A percentile compares a stretch with the other conserved stretches of the same genome.
Evolutionary conservation across 1,140 invertebrate genomes (phyloP).

Genomic region (Musca vetustissima): DNA sequence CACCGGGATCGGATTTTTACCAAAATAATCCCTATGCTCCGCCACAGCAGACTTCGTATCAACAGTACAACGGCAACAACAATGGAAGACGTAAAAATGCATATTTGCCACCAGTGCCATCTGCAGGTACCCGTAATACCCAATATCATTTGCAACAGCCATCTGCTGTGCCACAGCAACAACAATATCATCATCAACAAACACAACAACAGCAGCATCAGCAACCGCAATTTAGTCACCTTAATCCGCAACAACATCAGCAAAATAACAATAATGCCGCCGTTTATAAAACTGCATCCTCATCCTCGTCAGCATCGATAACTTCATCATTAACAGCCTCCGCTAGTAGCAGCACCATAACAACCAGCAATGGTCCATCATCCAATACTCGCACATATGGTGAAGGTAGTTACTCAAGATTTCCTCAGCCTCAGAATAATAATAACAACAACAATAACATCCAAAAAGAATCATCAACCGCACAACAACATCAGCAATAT

Average conservation of each 20-base stretch:
- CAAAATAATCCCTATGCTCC: constrained; percentile 44
- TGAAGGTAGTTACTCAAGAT: constrained; percentile 27
- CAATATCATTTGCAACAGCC: constrained; percentile 30
- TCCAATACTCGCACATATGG: constrained; percentile 29
- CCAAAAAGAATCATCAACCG: constrained; percentile 18
- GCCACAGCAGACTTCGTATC: constrained; percentile 35
- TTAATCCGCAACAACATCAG: constrained; percentile 28
- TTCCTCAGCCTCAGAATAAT: constrained; percentile 12
- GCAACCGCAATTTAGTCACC: constrained; percentile 27
- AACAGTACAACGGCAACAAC: constrained; percentile 28
- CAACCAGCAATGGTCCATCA: neutral
- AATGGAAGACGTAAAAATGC: constrained; percentile 45
- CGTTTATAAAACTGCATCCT: constrained; percentile 21
- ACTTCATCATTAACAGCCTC: constrained; percentile 2
- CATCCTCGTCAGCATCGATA: neutral
- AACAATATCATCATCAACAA: constrained; percentile 34
- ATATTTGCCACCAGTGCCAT: constrained; percentile 46
- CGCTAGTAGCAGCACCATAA: neutral
- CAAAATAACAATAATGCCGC: constrained; percentile 24
- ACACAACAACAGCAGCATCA: constrained; percentile 31
- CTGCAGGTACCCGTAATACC: constrained; percentile 36
- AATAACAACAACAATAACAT: constrained; percentile 30
- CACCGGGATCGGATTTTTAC: constrained; percentile 34
- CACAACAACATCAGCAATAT: constrained; percentile 29
- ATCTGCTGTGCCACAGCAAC: constrained; percentile 27